Base-by-base conservation (phyloP, 2,888 invertebrate species). In the Melanotus villosus region DNA sequence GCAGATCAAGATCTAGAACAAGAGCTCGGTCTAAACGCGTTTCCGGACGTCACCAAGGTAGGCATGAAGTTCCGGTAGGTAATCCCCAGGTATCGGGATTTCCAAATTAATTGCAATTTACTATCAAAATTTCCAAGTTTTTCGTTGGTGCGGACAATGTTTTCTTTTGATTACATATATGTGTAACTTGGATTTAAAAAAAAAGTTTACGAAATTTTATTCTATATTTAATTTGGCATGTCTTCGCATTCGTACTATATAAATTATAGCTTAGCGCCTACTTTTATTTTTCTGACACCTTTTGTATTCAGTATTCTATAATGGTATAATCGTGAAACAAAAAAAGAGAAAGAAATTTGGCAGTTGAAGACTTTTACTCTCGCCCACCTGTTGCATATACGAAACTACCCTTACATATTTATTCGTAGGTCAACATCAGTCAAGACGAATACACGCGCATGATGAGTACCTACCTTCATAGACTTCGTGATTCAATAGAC, bases 341-440 rank as follows among this genome's bases (percentile, higher is more conserved):
- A n/a, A n/a, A n/a, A n/a, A n/a, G n/a, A n/a, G n/a, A n/a, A n/a
- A n/a, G n/a, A n/a, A n/a, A n/a, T n/a, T n/a, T n/a, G n/a, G n/a
- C n/a, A n/a, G n/a, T n/a, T n/a, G n/a, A n/a, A n/a, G n/a, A n/a
- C n/a, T n/a, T n/a, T n/a, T n/a, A n/a, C 50, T 23, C 26, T 16
- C 4, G 26, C 26, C 26, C 77, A 78, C 78, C 75, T 78, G 76
- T 78, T 76, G 75, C 74, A 73, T 38, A 60, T 64, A n/a, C n/a
- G 21, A 36, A 43, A 52, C 21, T 45, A 7, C 14, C 58, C 64
- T 45, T 52, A 68, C 26, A n/a, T 50, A 71, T 78, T 76, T 77
- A 68, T 78, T 84, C 83, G 41, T 85, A 91, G 90, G 89, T 89
- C 77, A 90, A 90, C 84, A 87, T 91, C 76, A 90, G 90, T 78